Evolutionary conservation across 1,140 invertebrate species (phyloP).

Genomic region (Drosophila ogumai): DNA sequence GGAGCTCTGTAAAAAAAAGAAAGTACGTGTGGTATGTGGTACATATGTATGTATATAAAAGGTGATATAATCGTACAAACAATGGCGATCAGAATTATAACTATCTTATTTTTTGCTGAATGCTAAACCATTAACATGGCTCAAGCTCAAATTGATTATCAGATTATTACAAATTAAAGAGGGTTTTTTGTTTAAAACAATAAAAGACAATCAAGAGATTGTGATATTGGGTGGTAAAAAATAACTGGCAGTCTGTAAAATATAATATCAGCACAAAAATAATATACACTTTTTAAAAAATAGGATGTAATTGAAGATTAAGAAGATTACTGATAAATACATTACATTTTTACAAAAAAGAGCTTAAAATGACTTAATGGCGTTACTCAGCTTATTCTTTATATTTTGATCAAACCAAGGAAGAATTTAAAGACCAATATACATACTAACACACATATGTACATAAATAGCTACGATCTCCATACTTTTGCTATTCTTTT

Average conservation of each 20-base stretch:
- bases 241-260: no score
- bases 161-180: not conserved
- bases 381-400: not conserved
- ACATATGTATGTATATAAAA: not conserved
- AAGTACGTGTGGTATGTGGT: conserved; percentile 23
- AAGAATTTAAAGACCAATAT: not conserved
- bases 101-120: not conserved
- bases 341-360: no score
- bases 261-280: not conserved
- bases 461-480: not conserved
- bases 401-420: not conserved
- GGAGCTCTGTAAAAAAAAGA: conserved; percentile 50
- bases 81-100: not conserved
- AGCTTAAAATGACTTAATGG: no score
- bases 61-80: conserved; percentile 33
- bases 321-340: no score
- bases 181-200: not conserved
- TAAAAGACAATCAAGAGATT: not conserved
- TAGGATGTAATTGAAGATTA: not conserved
- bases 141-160: not conserved
- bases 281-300: not conserved
- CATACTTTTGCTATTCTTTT: no score
- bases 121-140: not conserved
- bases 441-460: no score
- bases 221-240: not conserved